Base-by-base conservation (phyloP, 2,113 vertebrate genomes). In the Motacilla tschutschensis region DNA sequence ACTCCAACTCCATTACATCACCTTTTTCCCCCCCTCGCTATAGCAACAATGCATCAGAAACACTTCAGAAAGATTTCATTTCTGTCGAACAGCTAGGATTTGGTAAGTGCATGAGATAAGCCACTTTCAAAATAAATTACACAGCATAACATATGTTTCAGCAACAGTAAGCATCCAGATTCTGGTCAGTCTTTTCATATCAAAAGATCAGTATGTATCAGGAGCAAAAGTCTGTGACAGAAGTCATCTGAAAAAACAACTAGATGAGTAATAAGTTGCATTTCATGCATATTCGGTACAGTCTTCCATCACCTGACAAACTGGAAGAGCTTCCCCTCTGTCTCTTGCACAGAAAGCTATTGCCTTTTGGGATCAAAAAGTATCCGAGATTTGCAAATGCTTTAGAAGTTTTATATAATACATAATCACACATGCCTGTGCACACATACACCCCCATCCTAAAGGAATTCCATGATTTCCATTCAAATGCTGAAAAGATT, bases 81-180 rank as follows among this genome's bases (percentile, higher is more conserved):
- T 63, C 35, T 44, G 26, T 6, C 35, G 63, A 92, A 82, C 10
- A 10, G 67, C 31, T 43, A 29, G 50, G 22, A 54, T 79, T 54
- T 54, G 46, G 12, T 57, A 73, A 65, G 33, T 14, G 40, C 33
- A 31, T 8, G 16, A 0, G 0, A 63, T 57, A 81, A 83, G 44
- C 48, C 72, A 83, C 74, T 76, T 86, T 26, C 70, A n/a, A 91
- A 91, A 92, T 64, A 66, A 66, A 79, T 53, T 57, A 84, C 29
- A 77, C 13, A 46, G 44, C 59, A 43, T 10, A 92, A 58, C 29
- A 35, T 25, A 40, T 0, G 4, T 25, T 64, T 60, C 83, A 50
- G 47, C 36, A 65, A 62, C 29, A 70, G 38, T 66, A 69, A 78
- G 33, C 16, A 77, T 55, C 33, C 59, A 84, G 55, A 82, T 31